Evolutionary conservation across 2,797 vertebrate genomes (phyloP), one percentile per base, ranked within the genome.

Genomic region (Siniperca undulata): DNA sequence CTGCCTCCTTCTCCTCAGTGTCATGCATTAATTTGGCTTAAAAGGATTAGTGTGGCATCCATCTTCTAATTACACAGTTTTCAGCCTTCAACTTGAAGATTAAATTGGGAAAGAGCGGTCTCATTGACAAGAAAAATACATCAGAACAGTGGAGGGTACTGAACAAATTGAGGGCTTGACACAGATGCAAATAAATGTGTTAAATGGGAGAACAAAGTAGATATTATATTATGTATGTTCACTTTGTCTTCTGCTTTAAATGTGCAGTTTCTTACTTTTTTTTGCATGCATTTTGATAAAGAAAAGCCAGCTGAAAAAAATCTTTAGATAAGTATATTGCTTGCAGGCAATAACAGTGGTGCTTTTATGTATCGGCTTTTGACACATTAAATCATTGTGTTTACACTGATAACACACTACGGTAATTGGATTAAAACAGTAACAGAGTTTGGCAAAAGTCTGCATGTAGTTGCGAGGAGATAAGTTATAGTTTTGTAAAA

Each of bases 41-140:
- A 93, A 89, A 87, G 84, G 92, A 94, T 94, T 92, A 92, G 61
- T 10, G 40, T 84, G 87, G 91, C 83, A 83, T 85, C 84, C 80
- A 78, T 91, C 85, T 89, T 92, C 71, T 91, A 89, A 94, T 93
- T 91, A 88, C 89, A 87, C 93, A 87, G 77, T 86, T 92, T 91
- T 85, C 78, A 76, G 77, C 78, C 79, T 85, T 86, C 56, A 60
- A 78, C 70, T 89, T 73, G 42, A 60, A 70, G 75, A 89, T 84
- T 74, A 78, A 80, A 80, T 75, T 71, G 67, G 64, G 77, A 64
- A 19, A 48, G 74, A 84, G 62, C 12, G 6, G 58, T 59, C 59
- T 83, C 76, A 12, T 7, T 73, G 82, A 81, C 74, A 70, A 13
- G 36, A 70, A 4, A 50, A 84, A 70, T 50, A 34, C 68, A 69